Evolutionary conservation across 1,140 invertebrate species (phyloP), one percentile per base, ranked within the genome.

Genomic region (Trichonephila clavata): DNA sequence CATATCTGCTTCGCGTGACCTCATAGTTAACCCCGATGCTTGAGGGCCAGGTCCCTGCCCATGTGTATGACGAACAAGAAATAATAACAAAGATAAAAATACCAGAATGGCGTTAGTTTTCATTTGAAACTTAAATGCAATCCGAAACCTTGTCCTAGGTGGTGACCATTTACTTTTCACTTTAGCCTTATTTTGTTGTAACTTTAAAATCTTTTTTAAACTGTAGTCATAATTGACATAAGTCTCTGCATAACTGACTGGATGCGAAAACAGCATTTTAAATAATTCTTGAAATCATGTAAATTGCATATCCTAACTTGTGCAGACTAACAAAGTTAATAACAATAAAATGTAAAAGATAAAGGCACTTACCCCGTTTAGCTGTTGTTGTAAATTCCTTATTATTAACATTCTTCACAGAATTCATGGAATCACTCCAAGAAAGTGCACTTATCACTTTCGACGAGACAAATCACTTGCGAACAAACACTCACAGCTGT

Each of bases 1-100:
- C 83, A 93, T 94, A 65, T 94, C 92, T 3, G 63, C 91, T 81
- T 94, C 94, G 7, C 92, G 81, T 39, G 94, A 94, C 32, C 80
- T 90, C 87, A 90, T 87, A 61, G 89, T 86, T 63, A 86, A 81
- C 57, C 94, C 94, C 7, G 77, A 24, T 18, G 59, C 86, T 50
- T 90, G 77, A 13, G 68, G 81, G 16, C 90, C 93, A 20, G 93
- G 68, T 20, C 90, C 86, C 63, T 90, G 80, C 16, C 80, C 86
- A 39, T 65, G 84, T 3, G 94, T 68, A 60, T 61, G 88, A 27
- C 71, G 77, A 18, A 92, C 94, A 32, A 94, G 89, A 91, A 94
- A 94, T 16, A 94, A 61, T n/a, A 91, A 80, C 24, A 92, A 57
- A 20, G 86, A 27, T 21, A 92, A 32, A 87, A 94, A 63, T 20